Evolutionary conservation across 2,888 invertebrate species (phyloP).

Genomic region (Ichneumoninae sp.): DNA sequence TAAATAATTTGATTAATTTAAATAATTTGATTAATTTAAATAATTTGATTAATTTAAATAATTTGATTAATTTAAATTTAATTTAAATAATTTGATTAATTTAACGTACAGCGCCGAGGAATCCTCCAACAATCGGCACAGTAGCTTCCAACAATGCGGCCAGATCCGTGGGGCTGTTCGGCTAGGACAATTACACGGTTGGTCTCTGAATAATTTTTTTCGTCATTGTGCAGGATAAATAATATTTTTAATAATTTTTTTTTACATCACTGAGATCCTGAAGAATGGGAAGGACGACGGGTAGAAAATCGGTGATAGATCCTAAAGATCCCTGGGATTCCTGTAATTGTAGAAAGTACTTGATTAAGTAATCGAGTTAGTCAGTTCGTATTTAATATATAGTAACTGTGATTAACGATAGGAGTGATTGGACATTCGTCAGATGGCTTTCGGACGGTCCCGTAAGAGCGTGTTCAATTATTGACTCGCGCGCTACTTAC

Average conservation of each 20-base stretch:
- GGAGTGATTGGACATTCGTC: not conserved
- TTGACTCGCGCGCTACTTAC: not conserved
- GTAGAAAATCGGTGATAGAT: constrained; percentile 77
- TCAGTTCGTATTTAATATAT: not conserved
- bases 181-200: constrained; percentile 70
- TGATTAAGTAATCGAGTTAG: not conserved
- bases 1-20: not conserved
- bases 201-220: not conserved
- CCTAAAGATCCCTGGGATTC: constrained; percentile 76
- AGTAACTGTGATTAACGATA: not conserved
- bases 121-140: constrained; percentile 79
- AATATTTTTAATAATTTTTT: constrained; percentile 9
- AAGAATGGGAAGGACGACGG: constrained; percentile 79
- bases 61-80: not conserved
- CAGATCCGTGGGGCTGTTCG: constrained; percentile 79
- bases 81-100: not conserved
- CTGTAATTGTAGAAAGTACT: constrained; percentile 14
- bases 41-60: too few relatives aligned
- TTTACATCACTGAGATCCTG: constrained; percentile 83
- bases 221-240: not conserved
- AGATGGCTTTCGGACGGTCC: not conserved
- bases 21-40: not conserved
- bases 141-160: constrained; percentile 76
- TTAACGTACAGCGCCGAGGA: constrained; percentile 74
- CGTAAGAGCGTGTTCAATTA: not conserved